A percentile compares a stretch with the other conserved stretches of the same genome.
Conservation (phyloP, 2,113 vertebrate genomes). For the Phalacrocorax aristotelis region DNA sequence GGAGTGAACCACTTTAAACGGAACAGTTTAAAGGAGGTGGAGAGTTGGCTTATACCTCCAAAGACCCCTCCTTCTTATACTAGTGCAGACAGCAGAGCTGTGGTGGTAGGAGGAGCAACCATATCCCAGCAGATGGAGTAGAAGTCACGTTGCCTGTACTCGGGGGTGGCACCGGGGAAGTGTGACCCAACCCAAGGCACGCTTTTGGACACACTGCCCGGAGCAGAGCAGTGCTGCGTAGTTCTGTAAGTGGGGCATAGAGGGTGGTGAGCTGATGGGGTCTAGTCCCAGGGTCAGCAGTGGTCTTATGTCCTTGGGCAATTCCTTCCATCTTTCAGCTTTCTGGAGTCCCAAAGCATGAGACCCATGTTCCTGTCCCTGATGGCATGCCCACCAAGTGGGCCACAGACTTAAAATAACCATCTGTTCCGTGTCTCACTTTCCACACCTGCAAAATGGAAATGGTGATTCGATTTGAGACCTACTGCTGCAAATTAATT, state of each 20-base stretch:
- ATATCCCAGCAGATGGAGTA: background rate
- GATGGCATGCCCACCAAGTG: fast-evolving
- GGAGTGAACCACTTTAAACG: background rate
- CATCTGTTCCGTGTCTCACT: background rate
- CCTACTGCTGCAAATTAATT: background rate
- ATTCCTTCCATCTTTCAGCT: background rate
- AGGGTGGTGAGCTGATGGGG: background rate
- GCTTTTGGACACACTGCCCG: background rate
- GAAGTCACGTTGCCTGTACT: background rate
- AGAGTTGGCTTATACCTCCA: background rate
- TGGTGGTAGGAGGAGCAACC: fast-evolving
- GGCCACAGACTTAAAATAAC: background rate
- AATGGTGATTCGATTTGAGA: background rate
- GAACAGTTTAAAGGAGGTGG: background rate
- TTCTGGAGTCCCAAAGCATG: background rate
- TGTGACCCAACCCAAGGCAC: background rate
- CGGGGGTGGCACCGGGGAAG: background rate
- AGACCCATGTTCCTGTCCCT: background rate
- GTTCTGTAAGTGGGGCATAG: background rate
- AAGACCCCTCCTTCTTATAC: background rate
- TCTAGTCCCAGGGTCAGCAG: background rate
- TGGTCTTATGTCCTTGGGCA: background rate
- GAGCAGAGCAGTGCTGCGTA: fast-evolving
- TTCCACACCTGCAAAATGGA: background rate
- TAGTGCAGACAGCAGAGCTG: background rate